Evolutionary conservation across 2,888 invertebrate genomes (phyloP), one percentile per base, ranked within the genome.

Genomic region (Papilio elwesi): DNA sequence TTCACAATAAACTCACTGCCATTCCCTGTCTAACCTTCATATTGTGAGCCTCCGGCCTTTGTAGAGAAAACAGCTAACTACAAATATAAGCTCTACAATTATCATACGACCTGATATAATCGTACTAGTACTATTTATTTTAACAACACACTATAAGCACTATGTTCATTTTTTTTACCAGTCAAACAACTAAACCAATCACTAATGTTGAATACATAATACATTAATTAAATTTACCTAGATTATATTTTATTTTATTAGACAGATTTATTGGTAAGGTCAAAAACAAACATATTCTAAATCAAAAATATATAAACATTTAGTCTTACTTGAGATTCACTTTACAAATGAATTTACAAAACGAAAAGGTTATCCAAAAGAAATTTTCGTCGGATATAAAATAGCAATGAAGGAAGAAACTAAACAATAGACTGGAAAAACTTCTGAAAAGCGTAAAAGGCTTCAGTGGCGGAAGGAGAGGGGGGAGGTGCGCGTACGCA

Each of bases 401-500:
- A 48, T 65, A 70, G 62, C 49, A 70, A 57, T 68, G n/a, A 72
- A 36, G 51, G 38, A 13, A 68, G 49, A 69, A 53, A 65, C 55
- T 51, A 57, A n/a, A 63, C 53, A 66, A 62, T 59, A 71, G 57
- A 38, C 59, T 53, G 69, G 81, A 82, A 86, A 87, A 86, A 77
- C 74, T 75, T 77, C 83, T 85, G 82, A 86, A 87, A 84, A 74
- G 64, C 73, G 62, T 76, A 77, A 78, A 83, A 89, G 90, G 87
- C 85, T 90, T 90, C 86, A 89, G 84, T 80, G 82, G 78, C 76
- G 81, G 82, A 83, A 82, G 86, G 86, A 15, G 57, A 53, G 85
- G 88, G 86, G 87, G 88, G 88, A 86, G 87, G 81, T 85, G 90
- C 89, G 86, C 84, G 87, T 88, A 87, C 90, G 88, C 84, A 85